Evolutionary conservation across 2,113 vertebrate genomes (phyloP).

Genomic region (Emydura subglobosa): DNA sequence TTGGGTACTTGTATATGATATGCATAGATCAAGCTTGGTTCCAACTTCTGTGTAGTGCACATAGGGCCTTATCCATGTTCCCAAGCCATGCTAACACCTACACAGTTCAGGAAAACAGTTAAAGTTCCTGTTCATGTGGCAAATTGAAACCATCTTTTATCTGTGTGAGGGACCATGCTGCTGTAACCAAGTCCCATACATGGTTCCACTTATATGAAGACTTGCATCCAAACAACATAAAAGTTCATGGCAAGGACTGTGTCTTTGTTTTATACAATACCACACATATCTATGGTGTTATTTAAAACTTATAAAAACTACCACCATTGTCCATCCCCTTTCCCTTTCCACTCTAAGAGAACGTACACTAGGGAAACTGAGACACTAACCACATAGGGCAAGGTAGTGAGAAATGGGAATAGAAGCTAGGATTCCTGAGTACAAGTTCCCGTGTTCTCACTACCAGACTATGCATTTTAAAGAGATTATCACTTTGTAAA

Average conservation of each 20-base stretch:
- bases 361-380: background rate
- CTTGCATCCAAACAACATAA: background rate
- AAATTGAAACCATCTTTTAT: background rate
- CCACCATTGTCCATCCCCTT: background rate
- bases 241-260: background rate
- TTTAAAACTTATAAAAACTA: background rate
- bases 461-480: background rate
- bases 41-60: background rate
- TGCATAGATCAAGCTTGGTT: background rate
- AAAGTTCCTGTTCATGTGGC: background rate
- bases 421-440: background rate
- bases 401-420: background rate
- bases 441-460: rapidly evolving
- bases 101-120: background rate
- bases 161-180: background rate
- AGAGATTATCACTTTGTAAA: background rate
- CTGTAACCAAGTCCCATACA: background rate
- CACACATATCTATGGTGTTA: background rate
- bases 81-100: background rate
- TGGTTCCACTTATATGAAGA: background rate
- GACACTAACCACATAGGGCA: rapidly evolving
- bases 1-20: background rate
- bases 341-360: rapidly evolving
- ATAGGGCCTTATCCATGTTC: background rate
- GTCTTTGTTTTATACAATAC: background rate